Percentiles rank a stretch among this genome's conserved stretches.
phyloP scores from a whole-genome alignment of 2,113 vertebrate genomes.

The Corythoichthys intestinalis region DNA sequence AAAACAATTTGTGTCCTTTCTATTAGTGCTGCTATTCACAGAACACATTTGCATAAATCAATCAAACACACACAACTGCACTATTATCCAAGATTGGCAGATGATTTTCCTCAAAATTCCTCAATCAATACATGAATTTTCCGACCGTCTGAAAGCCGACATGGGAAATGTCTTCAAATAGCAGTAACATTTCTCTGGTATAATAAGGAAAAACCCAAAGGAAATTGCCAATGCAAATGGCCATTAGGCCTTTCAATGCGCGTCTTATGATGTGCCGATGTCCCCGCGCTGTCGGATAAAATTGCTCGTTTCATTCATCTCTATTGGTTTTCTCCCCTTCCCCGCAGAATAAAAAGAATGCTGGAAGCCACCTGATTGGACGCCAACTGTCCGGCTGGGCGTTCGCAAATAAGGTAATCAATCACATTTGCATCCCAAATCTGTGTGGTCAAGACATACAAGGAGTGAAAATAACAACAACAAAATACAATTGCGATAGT shows the following conservation, averaged over 20 bases:
- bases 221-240: constrained; percentile 5
- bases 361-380: constrained; percentile 36
- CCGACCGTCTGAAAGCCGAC: constrained; percentile 7
- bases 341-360: constrained; percentile 7
- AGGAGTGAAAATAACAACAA: too few relatives aligned
- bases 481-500: too few relatives aligned
- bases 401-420: constrained; percentile 49
- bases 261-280: constrained; percentile 4
- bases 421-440: constrained; percentile 64
- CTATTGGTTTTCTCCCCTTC: too few relatives aligned
- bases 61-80: constrained; percentile 13
- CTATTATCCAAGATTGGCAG: constrained; percentile 22
- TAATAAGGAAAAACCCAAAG: constrained; percentile 1
- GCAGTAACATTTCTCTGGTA: background rate
- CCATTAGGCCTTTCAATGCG: constrained; percentile 12
- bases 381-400: constrained; percentile 32
- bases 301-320: background rate
- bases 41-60: constrained; percentile 60
- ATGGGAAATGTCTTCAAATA: constrained; percentile 6
- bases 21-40: background rate
- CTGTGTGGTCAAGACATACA: background rate
- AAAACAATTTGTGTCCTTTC: constrained; percentile 1
- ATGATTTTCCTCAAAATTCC: constrained; percentile 25
- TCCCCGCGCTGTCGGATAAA: background rate
- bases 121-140: constrained; percentile 26